phyloP scores from a whole-genome alignment of 2,797 vertebrate genomes.

The Fratercula arctica region DNA sequence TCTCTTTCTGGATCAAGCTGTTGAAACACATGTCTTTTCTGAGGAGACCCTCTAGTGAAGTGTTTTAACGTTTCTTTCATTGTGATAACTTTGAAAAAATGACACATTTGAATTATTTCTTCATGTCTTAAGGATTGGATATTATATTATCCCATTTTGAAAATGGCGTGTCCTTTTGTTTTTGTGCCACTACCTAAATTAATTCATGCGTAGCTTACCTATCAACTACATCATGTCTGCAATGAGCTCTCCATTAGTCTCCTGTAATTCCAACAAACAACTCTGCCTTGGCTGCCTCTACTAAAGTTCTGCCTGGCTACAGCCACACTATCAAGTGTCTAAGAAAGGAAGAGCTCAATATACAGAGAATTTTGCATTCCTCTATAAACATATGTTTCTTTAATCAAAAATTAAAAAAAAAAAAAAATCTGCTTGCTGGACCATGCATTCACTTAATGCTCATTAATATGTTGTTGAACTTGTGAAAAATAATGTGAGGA shows the following conservation, averaged over 20 bases:
- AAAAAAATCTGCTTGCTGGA: background rate
- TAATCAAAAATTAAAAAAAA: background rate
- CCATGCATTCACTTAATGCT: background rate
- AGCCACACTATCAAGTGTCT: background rate
- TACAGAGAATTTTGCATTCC: background rate
- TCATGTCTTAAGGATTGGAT: background rate
- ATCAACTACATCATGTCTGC: background rate
- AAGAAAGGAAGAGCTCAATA: background rate
- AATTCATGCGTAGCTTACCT: background rate
- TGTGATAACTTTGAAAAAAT: background rate
- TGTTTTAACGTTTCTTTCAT: background rate
- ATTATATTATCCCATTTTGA: background rate
- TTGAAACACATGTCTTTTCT: background rate
- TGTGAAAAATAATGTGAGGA: background rate
- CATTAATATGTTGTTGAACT: background rate
- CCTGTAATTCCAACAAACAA: background rate
- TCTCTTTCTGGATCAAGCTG: slow-evolving; percentile 3
- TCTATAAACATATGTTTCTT: background rate
- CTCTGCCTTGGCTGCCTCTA: background rate
- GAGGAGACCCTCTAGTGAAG: background rate
- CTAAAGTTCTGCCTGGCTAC: background rate
- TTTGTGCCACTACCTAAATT: background rate
- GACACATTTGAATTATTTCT: background rate
- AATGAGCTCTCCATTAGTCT: background rate
- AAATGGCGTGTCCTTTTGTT: background rate